Evolutionary conservation across 2,797 vertebrate genomes (phyloP).

Genomic region (Sebastes itinus): DNA sequence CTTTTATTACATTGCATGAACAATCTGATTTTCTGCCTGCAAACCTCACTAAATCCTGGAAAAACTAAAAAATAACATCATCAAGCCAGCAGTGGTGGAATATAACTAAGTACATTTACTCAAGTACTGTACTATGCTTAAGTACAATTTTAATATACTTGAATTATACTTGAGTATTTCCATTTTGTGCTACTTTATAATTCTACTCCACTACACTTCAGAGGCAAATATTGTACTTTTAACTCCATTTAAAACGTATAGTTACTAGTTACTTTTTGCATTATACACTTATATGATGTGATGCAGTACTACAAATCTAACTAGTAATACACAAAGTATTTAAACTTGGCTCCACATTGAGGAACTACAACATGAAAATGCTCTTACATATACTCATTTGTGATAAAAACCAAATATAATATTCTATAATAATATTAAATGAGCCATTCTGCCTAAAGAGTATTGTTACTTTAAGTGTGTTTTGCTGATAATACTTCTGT

Average conservation of each 20-base stretch:
- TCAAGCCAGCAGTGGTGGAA: background rate
- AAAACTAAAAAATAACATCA: too few relatives aligned
- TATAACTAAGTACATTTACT: background rate
- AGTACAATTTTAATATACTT: background rate
- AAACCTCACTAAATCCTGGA: background rate
- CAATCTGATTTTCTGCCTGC: background rate
- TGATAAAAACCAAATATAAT: background rate
- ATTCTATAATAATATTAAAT: background rate
- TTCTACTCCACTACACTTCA: background rate
- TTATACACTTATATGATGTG: background rate
- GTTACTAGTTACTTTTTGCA: background rate
- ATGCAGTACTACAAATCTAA: background rate
- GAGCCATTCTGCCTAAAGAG: background rate
- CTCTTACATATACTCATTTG: background rate
- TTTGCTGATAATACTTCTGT: background rate
- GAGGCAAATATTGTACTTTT: background rate
- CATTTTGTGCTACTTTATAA: background rate
- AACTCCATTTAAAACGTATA: background rate
- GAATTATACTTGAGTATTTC: background rate
- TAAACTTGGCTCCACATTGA: background rate
- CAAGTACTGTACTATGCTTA: background rate
- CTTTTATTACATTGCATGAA: background rate
- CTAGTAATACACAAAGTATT: background rate
- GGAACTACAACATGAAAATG: background rate
- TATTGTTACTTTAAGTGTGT: background rate